Evolutionary conservation across 2,888 invertebrate genomes (phyloP).

Genomic region (Chrysolina oricalcia): DNA sequence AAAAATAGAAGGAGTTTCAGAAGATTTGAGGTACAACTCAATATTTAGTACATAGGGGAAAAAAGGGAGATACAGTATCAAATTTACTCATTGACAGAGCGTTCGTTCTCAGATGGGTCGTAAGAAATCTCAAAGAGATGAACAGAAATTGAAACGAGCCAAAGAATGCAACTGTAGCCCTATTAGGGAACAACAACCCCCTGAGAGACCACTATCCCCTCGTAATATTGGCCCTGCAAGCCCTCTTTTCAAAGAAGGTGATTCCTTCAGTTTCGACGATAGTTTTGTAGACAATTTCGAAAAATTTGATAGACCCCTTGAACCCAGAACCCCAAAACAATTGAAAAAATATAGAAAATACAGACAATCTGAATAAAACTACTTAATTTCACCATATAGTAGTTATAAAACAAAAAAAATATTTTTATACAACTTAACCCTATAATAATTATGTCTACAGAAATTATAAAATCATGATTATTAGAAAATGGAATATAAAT

Average conservation of each 20-base stretch:
- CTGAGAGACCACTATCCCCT: no score
- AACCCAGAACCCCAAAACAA: conserved; percentile 1
- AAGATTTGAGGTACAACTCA: not conserved
- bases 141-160: no score
- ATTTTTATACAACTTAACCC: no score
- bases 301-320: conserved; percentile 14
- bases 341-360: not conserved
- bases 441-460: no score
- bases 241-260: no score
- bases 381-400: not conserved
- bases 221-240: no score
- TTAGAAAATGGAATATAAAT: no score
- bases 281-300: not conserved
- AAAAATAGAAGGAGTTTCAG: not conserved
- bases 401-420: not conserved
- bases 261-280: no score
- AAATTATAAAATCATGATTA: no score
- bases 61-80: no score
- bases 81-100: not conserved
- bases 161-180: no score
- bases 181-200: no score
- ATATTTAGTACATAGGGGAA: not conserved
- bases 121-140: conserved; percentile 21
- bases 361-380: not conserved
- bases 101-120: conserved; percentile 7